Evolutionary conservation across 1,140 invertebrate species (phyloP), one percentile per base, ranked within the genome.

Genomic region (Philopotamus ludificatus): DNA sequence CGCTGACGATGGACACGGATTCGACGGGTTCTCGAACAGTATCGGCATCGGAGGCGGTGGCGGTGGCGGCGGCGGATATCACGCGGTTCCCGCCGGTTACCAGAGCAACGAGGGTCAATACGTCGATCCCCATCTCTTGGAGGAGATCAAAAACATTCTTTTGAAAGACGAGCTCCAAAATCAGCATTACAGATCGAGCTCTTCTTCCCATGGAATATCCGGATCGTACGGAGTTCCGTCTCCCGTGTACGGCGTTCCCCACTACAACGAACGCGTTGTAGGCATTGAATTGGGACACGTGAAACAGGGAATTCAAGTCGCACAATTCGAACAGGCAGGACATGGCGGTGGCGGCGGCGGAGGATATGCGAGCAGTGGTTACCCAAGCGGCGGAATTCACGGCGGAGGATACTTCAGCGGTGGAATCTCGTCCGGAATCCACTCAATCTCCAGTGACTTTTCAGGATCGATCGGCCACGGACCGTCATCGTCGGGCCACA

Each of bases 141-240:
- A 91, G 73, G 88, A 92, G 75, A 87, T 93, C 71, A 86, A 89
- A 70, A 85, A 91, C 76, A 91, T 92, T 73, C 82, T 92, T 50
- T 80, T 92, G 64, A 89, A 88, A 73, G 89, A 92, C 75, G 90
- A 93, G 77, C 83, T 86, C 74, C 85, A 84, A 68, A 76, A 82
- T 78, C 71, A 81, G 70, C 72, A 78, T 47, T 75, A 76, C 77
- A 72, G 78, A 70, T 75, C 77, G 63, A 59, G 75, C 63, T 67
- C 73, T 7, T 71, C 72, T 54, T 67, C 66, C 34, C 82, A 82
- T 66, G 83, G 83, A 3, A 72, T 80, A 2, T 83, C 81, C 12
- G 77, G 79, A 65, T 72, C 72, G 57, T 86, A 86, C 74, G 85
- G 85, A 10, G 74, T 76, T 9, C 83, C 77, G 57, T 81, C 76